phyloP scores from a whole-genome alignment of 92 coral and sea anemone genomes.

The Scolanthus callimorphus region DNA sequence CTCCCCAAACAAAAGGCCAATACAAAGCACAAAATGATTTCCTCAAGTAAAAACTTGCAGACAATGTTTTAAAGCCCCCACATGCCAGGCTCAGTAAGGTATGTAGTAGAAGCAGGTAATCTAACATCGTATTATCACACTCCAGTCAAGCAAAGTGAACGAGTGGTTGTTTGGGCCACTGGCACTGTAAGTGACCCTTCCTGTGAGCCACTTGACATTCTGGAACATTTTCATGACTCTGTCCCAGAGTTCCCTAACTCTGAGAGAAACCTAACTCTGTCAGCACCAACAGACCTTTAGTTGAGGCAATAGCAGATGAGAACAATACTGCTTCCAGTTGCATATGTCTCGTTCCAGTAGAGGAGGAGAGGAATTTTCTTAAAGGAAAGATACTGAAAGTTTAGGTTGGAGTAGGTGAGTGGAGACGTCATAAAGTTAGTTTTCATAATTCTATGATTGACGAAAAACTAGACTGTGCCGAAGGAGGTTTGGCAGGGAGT shows the following conservation, averaged over 20 bases:
- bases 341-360: not conserved
- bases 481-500: slow-evolving; percentile 6
- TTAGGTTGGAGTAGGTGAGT: not conserved
- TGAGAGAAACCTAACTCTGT: slow-evolving; percentile 7
- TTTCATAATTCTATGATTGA: slow-evolving; percentile 10
- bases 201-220: slow-evolving; percentile 13
- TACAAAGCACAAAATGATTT: slow-evolving; percentile 4
- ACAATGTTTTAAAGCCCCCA: slow-evolving; percentile 6
- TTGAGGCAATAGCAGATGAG: slow-evolving; percentile 11
- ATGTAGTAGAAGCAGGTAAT: not conserved
- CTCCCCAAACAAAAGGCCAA: not conserved
- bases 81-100: slow-evolving; percentile 5
- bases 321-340: not conserved
- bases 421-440: not conserved
- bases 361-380: not conserved
- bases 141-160: slow-evolving; percentile 7
- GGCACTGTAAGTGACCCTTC: slow-evolving; percentile 16
- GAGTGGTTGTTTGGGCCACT: not conserved
- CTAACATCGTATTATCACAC: slow-evolving; percentile 9
- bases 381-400: not conserved
- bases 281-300: slow-evolving; percentile 4
- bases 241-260: slow-evolving; percentile 8
- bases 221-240: slow-evolving; percentile 8
- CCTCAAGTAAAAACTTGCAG: not conserved
- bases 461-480: slow-evolving; percentile 9